A percentile compares a stretch with the other conserved stretches of the same genome.
Conservation (phyloP, 2,797 vertebrate genomes). For the Pseudomugil gertrudae region DNA sequence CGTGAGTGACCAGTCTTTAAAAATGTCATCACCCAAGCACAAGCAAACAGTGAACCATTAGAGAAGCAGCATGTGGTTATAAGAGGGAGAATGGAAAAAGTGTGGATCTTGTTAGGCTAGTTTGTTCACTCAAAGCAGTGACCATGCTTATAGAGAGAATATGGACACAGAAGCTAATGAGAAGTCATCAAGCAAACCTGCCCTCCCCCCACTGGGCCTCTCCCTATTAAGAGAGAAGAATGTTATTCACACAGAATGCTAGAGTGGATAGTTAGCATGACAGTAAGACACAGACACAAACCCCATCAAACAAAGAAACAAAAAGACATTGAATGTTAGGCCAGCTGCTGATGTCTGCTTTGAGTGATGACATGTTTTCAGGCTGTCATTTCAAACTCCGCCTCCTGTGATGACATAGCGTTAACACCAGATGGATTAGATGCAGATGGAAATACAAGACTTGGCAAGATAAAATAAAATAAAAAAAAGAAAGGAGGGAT, state of each 20-base stretch:
- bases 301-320: constrained; percentile 68
- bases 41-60: constrained; percentile 81
- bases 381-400: constrained; percentile 87
- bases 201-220: constrained; percentile 76
- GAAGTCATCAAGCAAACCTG: constrained; percentile 86
- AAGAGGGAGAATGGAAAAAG: constrained; percentile 82
- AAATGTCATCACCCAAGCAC: constrained; percentile 56
- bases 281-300: constrained; percentile 69
- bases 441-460: constrained; percentile 81
- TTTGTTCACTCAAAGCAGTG: constrained; percentile 93
- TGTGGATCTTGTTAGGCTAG: constrained; percentile 86
- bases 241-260: constrained; percentile 82
- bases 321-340: constrained; percentile 79
- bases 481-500: constrained; percentile 75
- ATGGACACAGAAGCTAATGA: constrained; percentile 90
- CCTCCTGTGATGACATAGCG: constrained; percentile 87
- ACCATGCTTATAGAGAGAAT: constrained; percentile 90
- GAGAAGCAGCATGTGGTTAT: constrained; percentile 85
- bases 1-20: constrained; percentile 42
- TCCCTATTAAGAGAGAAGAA: constrained; percentile 88
- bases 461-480: constrained; percentile 76
- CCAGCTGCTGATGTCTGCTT: constrained; percentile 86
- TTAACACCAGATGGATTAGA: constrained; percentile 85
- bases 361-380: constrained; percentile 87
- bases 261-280: constrained; percentile 85